A percentile compares a stretch with the other conserved stretches of the same genome.
phyloP scores from a whole-genome alignment of 37 sponge, comb jelly and placozoan genomes.

The Bolinopsis microptera region DNA sequence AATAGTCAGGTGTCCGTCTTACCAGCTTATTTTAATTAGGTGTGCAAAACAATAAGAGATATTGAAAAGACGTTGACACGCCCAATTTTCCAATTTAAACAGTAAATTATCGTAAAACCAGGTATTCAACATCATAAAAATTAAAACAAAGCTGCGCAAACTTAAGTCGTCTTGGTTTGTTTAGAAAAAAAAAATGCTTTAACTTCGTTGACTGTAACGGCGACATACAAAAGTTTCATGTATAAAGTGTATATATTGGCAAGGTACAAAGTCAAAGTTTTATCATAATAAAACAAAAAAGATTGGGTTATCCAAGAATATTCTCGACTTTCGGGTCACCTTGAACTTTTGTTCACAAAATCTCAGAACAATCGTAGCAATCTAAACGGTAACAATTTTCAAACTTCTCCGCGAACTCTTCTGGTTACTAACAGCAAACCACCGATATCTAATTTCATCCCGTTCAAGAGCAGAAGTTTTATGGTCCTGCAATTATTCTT shows the following conservation, averaged over 20 bases:
- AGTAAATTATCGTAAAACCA: not conserved
- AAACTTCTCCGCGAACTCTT: too few species aligned
- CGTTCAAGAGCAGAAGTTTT: too few species aligned
- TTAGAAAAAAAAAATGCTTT: not conserved
- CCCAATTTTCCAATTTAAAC: not conserved
- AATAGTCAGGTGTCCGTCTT: not conserved
- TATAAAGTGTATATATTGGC: not conserved
- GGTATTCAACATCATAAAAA: not conserved
- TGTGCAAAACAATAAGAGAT: not conserved
- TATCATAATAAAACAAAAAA: not conserved
- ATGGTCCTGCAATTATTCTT: too few species aligned
- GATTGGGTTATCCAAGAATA: not conserved
- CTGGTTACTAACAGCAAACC: too few species aligned
- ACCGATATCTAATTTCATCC: too few species aligned
- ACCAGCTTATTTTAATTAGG: not conserved
- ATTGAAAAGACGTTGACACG: too few species aligned
- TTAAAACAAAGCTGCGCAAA: not conserved
- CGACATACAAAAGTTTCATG: not conserved
- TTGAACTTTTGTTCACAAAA: not conserved
- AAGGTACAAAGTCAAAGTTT: not conserved
- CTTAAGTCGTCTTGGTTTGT: not conserved
- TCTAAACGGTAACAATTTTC: too few species aligned
- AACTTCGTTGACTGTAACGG: not conserved
- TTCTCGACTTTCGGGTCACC: not conserved
- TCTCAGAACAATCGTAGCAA: too few species aligned